phyloP scores from a whole-genome alignment of 1,140 invertebrate species.

The Steinernema khuongi region DNA sequence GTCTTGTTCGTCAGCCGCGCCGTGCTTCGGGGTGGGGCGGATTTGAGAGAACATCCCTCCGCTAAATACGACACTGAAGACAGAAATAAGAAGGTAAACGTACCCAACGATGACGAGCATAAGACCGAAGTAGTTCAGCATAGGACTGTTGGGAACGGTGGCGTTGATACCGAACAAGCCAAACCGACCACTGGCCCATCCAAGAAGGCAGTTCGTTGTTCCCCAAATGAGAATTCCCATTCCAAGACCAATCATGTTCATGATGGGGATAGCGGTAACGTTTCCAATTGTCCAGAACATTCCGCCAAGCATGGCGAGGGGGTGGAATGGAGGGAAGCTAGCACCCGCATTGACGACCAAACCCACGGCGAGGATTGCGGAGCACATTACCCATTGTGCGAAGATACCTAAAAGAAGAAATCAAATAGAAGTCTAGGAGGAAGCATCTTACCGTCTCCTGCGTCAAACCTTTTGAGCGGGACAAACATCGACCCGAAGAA shows the following conservation, averaged over 20 bases:
- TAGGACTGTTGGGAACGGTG: slow-evolving; percentile 44
- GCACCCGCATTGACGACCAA: slow-evolving; percentile 31
- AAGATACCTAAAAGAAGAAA: slow-evolving; percentile 42
- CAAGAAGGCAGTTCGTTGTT: slow-evolving; percentile 41
- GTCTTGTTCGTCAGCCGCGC: slow-evolving; percentile 30
- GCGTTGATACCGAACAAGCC: slow-evolving; percentile 59
- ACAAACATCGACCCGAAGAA: slow-evolving; percentile 43
- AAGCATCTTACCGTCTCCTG: slow-evolving; percentile 40
- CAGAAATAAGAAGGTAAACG: slow-evolving; percentile 18
- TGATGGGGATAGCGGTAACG: slow-evolving; percentile 37
- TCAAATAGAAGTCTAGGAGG: no score
- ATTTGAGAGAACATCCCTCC: slow-evolving; percentile 43
- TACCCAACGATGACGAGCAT: slow-evolving; percentile 57
- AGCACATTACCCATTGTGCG: slow-evolving; percentile 47
- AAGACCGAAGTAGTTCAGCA: slow-evolving; percentile 60
- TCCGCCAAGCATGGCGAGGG: slow-evolving; percentile 47
- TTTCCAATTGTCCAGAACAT: slow-evolving; percentile 46
- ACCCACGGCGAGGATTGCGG: slow-evolving; percentile 39
- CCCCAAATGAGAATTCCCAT: slow-evolving; percentile 47
- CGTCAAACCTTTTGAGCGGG: slow-evolving; percentile 33
- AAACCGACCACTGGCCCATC: slow-evolving; percentile 61
- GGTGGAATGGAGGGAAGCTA: slow-evolving; percentile 42
- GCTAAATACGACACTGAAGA: slow-evolving; percentile 24
- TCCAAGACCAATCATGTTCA: slow-evolving; percentile 44
- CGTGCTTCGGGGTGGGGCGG: slow-evolving; percentile 31